These are phyloP conservation scores for Pseudomyrmex sp. DNA, from an alignment of 1,140 invertebrate species.

Conservation along the genomic window DNA sequence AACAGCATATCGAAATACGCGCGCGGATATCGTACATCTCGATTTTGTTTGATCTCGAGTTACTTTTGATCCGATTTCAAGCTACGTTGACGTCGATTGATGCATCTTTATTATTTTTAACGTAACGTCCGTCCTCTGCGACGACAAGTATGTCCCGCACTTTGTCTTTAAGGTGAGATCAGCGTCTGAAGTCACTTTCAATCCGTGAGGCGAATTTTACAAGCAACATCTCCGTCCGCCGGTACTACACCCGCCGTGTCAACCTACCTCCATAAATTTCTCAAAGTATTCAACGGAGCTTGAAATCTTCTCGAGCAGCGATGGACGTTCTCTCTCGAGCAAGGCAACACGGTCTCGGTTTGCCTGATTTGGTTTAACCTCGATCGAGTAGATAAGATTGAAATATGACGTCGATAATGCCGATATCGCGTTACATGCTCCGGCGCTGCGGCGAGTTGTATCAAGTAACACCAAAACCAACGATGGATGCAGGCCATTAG, in stretches of 20 bases:
- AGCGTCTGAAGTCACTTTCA: no score
- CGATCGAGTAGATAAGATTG: slow-evolving; percentile 56
- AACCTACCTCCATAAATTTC: slow-evolving; percentile 11
- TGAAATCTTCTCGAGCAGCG: slow-evolving; percentile 52
- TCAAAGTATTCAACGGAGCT: slow-evolving; percentile 60
- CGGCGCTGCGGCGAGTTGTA: slow-evolving; percentile 15
- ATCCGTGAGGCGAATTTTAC: neutral
- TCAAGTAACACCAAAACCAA: slow-evolving; percentile 17
- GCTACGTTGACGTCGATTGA: neutral
- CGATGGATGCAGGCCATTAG: slow-evolving; percentile 39
- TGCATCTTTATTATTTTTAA: neutral
- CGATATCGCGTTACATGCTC: slow-evolving; percentile 48
- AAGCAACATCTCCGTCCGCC: slow-evolving; percentile 15
- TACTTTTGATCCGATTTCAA: no score
- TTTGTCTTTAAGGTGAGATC: neutral
- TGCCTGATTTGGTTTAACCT: slow-evolving; percentile 44
- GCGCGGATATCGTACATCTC: neutral
- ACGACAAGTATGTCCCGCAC: neutral
- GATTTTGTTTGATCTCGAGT: neutral
- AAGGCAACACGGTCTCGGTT: slow-evolving; percentile 17
- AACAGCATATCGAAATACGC: neutral
- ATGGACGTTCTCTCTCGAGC: slow-evolving; percentile 5
- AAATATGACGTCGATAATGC: slow-evolving; percentile 44
- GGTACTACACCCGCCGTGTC: neutral
- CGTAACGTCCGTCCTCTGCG: neutral